Evolutionary conservation across 2,888 invertebrate species (phyloP).

Genomic region (Drosophila multiciliata): DNA sequence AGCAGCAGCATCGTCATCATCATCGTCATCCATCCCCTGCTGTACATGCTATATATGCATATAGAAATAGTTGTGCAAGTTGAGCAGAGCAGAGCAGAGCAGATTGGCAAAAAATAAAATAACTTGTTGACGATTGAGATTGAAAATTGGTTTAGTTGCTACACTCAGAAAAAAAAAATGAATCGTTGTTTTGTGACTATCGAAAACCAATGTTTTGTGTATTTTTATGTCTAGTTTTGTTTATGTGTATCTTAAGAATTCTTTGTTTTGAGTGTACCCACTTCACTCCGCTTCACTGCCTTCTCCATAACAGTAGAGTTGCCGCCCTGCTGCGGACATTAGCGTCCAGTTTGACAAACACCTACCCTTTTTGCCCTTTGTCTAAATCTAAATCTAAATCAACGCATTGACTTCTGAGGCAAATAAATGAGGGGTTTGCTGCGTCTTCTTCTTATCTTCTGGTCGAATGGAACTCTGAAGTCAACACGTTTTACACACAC

Average conservation of each 20-base stretch:
- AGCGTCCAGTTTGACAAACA: conserved; percentile 43
- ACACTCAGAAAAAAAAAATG: neutral
- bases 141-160: conserved; percentile 73
- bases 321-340: conserved; percentile 51
- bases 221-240: too few relatives aligned
- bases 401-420: conserved; percentile 55
- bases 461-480: conserved; percentile 45
- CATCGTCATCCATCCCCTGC: conserved; percentile 6
- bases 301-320: conserved; percentile 1
- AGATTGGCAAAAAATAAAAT: conserved; percentile 50
- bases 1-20: neutral
- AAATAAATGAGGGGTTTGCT: conserved; percentile 14
- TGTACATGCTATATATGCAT: conserved; percentile 25
- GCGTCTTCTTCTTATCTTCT: conserved; percentile 67
- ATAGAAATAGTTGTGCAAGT: conserved; percentile 74
- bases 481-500: conserved; percentile 64
- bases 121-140: conserved; percentile 81
- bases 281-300: conserved; percentile 4
- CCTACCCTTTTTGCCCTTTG: conserved; percentile 1
- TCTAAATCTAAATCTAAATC: conserved; percentile 36
- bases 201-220: neutral
- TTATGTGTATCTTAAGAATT: too few relatives aligned
- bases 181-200: neutral
- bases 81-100: conserved; percentile 46
- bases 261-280: conserved; percentile 5